Evolutionary conservation across 2,113 vertebrate species (phyloP), one percentile per base, ranked within the genome.

Genomic region (Oryzias curvinotus): DNA sequence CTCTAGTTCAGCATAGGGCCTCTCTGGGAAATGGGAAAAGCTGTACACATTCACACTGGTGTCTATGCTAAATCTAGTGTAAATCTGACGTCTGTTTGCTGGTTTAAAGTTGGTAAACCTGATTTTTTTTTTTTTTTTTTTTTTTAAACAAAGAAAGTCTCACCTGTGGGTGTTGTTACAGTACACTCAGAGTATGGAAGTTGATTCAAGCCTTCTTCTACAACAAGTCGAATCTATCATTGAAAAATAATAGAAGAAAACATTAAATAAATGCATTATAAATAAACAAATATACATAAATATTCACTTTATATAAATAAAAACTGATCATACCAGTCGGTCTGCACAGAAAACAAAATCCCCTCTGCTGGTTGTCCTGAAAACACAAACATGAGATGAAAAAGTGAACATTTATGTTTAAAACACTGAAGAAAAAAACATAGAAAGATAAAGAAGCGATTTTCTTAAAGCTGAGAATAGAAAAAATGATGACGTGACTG

Each of bases 271-370:
- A 4, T 13, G 1, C 3, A 43, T 16, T 55, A 42, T 47, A 41
- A 5, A 54, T 25, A 18, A 21, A 1, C 19, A 59, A 1, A 58
- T 14, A 57, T 36, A 56, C 3, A 28, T 1, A 16, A 18, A 23
- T 55, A 25, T 12, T 54, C 1, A 5, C 13, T 43, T n/a, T 48
- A 18, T 36, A 14, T 51, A 28, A 18, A 1, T 16, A 6, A 68
- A 23, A 51, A 48, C 8, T 18, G n/a, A 75, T 92, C 95, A 85
- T 94, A 98, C 96, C 94, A 98, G 90, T 71, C 96, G 93, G 88
- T 98, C 96, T 0, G 96, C 96, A 90, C 95, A 96, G 90, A 98
- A 98, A 46, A 98, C 95, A 78, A 98, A 98, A 93, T 98, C 96
- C 62, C 96, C 96, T 93, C 96, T 94, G 90, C 94, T 98, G 83